Evolutionary conservation across 2,113 vertebrate genomes (phyloP).

Genomic region (Serinus canaria): DNA sequence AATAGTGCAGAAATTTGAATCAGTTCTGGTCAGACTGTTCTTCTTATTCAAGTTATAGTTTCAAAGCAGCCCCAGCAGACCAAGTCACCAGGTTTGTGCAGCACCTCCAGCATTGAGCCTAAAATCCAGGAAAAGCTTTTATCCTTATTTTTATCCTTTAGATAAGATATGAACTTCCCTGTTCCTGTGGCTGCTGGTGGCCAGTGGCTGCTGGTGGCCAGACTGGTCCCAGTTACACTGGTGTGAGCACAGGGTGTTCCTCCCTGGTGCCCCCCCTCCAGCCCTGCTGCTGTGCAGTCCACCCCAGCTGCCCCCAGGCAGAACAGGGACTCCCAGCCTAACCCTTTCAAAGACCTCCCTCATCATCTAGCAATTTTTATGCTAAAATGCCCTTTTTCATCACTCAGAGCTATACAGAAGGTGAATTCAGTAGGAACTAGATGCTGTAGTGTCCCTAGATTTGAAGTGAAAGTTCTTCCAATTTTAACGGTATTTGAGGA

Average conservation of each 20-base stretch:
- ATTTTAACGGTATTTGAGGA: neutral
- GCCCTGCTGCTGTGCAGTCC: neutral
- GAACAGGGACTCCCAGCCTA: too few relatives aligned
- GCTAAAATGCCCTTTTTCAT: neutral
- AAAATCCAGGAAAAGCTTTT: neutral
- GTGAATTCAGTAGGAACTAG: neutral
- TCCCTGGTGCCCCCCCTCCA: neutral
- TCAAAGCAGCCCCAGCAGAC: neutral
- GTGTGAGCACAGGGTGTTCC: fast-evolving
- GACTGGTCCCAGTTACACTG: fast-evolving
- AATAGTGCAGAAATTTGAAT: neutral
- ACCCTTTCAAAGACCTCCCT: neutral
- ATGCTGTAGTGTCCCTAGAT: neutral
- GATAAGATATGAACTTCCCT: neutral
- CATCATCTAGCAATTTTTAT: neutral
- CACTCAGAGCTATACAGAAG: neutral
- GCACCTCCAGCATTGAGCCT: neutral
- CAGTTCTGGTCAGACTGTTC: neutral
- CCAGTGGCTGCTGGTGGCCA: neutral
- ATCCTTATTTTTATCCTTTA: neutral
- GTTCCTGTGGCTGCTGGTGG: neutral
- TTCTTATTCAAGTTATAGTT: neutral
- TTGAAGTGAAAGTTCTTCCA: neutral
- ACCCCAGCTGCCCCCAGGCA: neutral
- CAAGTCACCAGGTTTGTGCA: neutral